Evolutionary conservation across 2,888 invertebrate genomes (phyloP).

Genomic region (Drosophila silvestris): DNA sequence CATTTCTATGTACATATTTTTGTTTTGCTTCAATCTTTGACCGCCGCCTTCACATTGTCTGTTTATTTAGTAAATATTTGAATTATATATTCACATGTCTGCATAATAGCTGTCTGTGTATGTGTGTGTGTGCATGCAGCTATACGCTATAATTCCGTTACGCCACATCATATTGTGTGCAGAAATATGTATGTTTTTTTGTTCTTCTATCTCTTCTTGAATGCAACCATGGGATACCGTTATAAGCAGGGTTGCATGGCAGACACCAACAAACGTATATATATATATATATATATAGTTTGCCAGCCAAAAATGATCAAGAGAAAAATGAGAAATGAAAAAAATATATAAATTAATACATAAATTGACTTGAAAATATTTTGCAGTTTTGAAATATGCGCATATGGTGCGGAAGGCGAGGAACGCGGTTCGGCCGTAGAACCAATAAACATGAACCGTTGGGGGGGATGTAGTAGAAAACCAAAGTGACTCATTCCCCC

Average conservation of each 20-base stretch:
- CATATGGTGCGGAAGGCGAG: neutral
- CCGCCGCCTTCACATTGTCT: conserved; percentile 60
- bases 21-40: conserved; percentile 44
- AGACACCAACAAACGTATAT: conserved; percentile 7
- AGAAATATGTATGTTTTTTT: conserved; percentile 30
- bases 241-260: conserved; percentile 27
- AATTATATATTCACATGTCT: conserved; percentile 45
- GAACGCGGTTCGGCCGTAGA: neutral
- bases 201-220: conserved; percentile 6
- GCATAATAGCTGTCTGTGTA: neutral
- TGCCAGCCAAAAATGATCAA: conserved; percentile 16
- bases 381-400: conserved; percentile 44
- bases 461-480: neutral
- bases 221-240: conserved; percentile 48
- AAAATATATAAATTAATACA: neutral
- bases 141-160: conserved; percentile 58
- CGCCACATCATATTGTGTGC: conserved; percentile 54
- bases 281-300: conserved; percentile 5
- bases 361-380: conserved; percentile 28
- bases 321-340: conserved; percentile 7
- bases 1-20: conserved; percentile 14
- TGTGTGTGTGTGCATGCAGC: conserved; percentile 17
- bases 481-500: conserved; percentile 47
- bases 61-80: conserved; percentile 72
- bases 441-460: neutral